phyloP scores from a whole-genome alignment of 2,888 invertebrate species.

The Amphiduros pacificus region DNA sequence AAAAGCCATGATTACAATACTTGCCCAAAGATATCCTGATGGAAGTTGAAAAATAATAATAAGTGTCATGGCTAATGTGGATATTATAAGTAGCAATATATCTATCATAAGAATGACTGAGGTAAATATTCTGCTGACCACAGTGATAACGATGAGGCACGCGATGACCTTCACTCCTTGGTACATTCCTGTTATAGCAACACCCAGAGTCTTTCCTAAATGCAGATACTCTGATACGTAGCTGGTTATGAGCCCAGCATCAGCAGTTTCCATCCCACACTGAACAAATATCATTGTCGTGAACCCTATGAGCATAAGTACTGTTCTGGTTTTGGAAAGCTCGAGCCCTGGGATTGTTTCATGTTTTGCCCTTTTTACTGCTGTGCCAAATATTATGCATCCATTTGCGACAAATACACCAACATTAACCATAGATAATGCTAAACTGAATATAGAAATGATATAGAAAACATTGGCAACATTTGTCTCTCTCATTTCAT shows the following conservation, averaged over 20 bases:
- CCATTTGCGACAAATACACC: not conserved
- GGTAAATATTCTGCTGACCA: not conserved
- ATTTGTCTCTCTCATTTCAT: not conserved
- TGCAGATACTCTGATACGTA: conserved; percentile 10
- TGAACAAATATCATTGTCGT: conserved; percentile 10
- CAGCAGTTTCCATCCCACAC: conserved; percentile 12
- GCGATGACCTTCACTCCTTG: conserved; percentile 11
- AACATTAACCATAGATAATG: not conserved
- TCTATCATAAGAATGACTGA: conserved; percentile 1
- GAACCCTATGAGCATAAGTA: not conserved
- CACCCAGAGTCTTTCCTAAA: conserved; percentile 1
- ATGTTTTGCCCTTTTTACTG: not conserved
- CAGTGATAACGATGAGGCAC: conserved; percentile 4
- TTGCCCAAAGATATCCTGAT: conserved; percentile 6
- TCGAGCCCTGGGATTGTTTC: not conserved
- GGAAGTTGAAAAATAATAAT: no score
- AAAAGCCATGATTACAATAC: not conserved
- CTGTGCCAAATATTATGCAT: conserved; percentile 4
- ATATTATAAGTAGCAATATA: not conserved
- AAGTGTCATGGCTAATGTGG: not conserved
- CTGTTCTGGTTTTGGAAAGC: not conserved
- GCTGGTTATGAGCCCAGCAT: conserved; percentile 8
- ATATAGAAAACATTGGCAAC: not conserved
- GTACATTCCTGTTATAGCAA: not conserved
- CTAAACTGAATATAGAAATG: not conserved